These are phyloP conservation scores for Globodera ellingtonae DNA, from an alignment of 1,140 invertebrate species.

Conservation along the genomic window DNA sequence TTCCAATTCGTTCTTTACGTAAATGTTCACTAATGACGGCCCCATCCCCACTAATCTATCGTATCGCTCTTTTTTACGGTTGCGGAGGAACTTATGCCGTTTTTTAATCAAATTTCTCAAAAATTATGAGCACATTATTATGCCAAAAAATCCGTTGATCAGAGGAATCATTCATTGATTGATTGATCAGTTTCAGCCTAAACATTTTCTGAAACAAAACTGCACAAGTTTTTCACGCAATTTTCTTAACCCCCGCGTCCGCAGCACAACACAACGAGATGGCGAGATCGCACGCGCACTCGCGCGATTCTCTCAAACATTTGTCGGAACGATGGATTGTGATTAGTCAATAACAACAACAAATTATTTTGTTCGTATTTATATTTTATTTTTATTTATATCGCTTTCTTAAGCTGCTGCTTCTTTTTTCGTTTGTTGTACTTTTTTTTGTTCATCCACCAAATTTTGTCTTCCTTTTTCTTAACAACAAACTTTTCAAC, in stretches of 20 bases:
- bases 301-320: not conserved
- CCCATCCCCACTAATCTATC: not conserved
- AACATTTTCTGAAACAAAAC: too few species aligned
- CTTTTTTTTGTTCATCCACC: not conserved
- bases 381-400: not conserved
- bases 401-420: not conserved
- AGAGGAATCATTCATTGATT: not conserved
- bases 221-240: too few species aligned
- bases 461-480: not conserved
- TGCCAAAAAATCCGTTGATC: not conserved
- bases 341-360: not conserved
- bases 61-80: not conserved
- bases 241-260: not conserved
- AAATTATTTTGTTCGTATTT: not conserved
- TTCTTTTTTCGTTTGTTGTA: not conserved
- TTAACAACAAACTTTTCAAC: not conserved
- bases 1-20: not conserved
- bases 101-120: not conserved
- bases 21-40: too few species aligned
- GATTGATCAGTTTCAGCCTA: too few species aligned
- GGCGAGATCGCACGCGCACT: too few species aligned
- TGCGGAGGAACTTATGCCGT: not conserved
- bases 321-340: constrained; percentile 11
- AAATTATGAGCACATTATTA: too few species aligned
- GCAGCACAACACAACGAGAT: not conserved